These are phyloP conservation scores for Diploptera punctata DNA, from an alignment of 2,888 invertebrate genomes.

Conservation along the genomic window DNA sequence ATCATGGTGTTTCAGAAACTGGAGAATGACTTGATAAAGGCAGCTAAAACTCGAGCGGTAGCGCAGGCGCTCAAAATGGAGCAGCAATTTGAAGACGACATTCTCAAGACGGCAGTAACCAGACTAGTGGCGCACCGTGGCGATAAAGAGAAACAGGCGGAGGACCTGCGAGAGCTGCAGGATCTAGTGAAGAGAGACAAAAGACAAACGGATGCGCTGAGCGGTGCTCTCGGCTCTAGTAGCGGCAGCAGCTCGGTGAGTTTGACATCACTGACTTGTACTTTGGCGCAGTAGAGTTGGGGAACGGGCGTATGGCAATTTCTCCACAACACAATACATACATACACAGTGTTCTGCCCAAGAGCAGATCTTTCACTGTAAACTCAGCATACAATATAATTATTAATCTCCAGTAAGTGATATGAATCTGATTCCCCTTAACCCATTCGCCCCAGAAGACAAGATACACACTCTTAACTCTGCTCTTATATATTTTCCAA, in stretches of 20 bases:
- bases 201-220: constrained; percentile 35
- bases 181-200: constrained; percentile 40
- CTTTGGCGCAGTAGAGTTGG: too few species aligned
- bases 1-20: constrained; percentile 39
- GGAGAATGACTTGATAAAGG: constrained; percentile 36
- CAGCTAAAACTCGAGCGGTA: constrained; percentile 34
- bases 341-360: too few species aligned
- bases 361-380: too few species aligned
- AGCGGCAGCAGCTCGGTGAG: not conserved
- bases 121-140: constrained; percentile 36
- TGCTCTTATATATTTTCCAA: too few species aligned
- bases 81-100: constrained; percentile 42
- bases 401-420: too few species aligned
- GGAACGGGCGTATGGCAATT: too few species aligned
- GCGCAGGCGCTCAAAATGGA: constrained; percentile 41
- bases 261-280: not conserved
- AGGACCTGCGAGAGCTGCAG: constrained; percentile 33
- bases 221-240: constrained; percentile 29
- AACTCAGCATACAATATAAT: too few species aligned
- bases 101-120: constrained; percentile 34
- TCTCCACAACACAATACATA: too few species aligned
- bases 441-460: too few species aligned
- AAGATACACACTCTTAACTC: too few species aligned
- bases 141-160: constrained; percentile 23
- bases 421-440: too few species aligned